These are phyloP conservation scores for Tetranychus urticae DNA, from an alignment of 1,140 invertebrate species.

Conservation along the genomic window DNA sequence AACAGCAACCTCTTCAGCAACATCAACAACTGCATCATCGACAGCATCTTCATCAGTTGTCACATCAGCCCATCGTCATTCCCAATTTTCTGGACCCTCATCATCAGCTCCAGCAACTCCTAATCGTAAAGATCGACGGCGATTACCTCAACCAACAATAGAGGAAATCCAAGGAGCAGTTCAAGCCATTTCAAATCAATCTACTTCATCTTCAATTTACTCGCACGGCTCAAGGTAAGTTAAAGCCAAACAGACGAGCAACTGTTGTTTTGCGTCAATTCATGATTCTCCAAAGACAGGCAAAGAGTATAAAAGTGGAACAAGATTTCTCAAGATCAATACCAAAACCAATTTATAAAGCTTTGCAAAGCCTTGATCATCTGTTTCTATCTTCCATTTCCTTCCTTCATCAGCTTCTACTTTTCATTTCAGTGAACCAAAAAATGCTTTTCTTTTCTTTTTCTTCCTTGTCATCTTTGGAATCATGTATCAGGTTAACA, in stretches of 20 bases:
- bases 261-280: background rate
- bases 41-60: background rate
- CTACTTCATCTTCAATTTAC: background rate
- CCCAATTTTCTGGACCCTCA: background rate
- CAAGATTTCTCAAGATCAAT: no score
- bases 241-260: background rate
- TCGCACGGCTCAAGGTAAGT: background rate
- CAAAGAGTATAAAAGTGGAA: no score
- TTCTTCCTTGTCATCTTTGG: no score
- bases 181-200: conserved; percentile 9
- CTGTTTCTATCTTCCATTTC: no score
- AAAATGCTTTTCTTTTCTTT: no score
- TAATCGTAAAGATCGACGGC: conserved; percentile 6
- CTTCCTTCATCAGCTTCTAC: no score
- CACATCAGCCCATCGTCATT: background rate
- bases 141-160: conserved; percentile 13
- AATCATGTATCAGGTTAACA: no score
- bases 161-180: conserved; percentile 13
- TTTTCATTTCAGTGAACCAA: no score
- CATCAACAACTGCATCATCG: background rate
- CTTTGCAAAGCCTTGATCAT: no score
- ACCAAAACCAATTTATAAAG: no score
- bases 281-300: background rate
- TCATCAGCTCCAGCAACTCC: background rate
- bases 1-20: background rate